Percentiles rank a stretch among this genome's conserved stretches.
phyloP scores from a whole-genome alignment of 1,140 invertebrate species.

The Bombus impatiens region DNA sequence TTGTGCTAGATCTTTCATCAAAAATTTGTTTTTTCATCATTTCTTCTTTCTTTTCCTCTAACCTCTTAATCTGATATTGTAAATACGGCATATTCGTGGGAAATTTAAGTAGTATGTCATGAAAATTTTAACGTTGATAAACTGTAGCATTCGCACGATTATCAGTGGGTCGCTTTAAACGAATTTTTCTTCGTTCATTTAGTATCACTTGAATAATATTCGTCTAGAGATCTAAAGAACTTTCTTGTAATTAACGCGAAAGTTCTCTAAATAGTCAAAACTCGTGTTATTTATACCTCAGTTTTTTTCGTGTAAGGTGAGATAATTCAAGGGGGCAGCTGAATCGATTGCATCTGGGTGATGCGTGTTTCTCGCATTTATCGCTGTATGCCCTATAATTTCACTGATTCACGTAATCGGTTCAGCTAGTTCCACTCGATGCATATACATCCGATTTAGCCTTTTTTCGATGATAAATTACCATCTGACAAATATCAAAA shows the following conservation, averaged over 20 bases:
- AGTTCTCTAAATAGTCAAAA: neutral
- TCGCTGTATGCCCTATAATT: conserved; percentile 33
- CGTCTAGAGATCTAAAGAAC: neutral
- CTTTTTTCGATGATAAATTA: no score
- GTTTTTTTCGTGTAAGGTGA: neutral
- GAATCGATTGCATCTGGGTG: conserved; percentile 28
- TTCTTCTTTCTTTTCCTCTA: neutral
- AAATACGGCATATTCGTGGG: neutral
- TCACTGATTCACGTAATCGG: conserved; percentile 1
- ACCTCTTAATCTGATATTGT: neutral
- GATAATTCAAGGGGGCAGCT: neutral
- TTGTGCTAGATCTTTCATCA: neutral
- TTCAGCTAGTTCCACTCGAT: no score
- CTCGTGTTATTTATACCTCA: neutral
- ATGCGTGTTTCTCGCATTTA: neutral
- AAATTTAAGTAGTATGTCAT: neutral
- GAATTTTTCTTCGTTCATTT: neutral
- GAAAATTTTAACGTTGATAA: neutral
- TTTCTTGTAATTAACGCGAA: neutral
- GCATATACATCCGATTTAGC: no score
- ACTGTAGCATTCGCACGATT: neutral
- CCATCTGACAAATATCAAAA: no score
- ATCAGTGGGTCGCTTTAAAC: neutral
- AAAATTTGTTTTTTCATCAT: no score
- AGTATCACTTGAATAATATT: neutral